Evolutionary conservation across 2,113 vertebrate species (phyloP).

Genomic region (Plectropomus leopardus): DNA sequence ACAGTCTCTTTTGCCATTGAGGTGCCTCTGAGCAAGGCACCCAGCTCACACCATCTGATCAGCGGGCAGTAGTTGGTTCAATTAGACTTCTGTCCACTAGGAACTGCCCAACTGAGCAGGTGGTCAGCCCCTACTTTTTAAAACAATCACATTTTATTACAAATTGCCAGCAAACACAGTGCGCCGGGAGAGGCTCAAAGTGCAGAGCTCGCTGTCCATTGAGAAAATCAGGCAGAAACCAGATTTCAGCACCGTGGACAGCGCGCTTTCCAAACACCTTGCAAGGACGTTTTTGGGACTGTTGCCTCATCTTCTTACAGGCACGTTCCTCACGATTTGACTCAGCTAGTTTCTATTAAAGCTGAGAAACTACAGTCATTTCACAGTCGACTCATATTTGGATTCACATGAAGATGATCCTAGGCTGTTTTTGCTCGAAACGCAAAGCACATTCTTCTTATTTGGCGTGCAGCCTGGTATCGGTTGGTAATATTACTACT

Average conservation of each 20-base stretch:
- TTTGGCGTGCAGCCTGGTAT: not conserved
- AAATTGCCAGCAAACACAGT: not conserved
- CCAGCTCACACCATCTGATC: constrained; percentile 12
- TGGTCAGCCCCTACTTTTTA: no score
- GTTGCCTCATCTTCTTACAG: constrained; percentile 12
- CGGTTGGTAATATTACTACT: not conserved
- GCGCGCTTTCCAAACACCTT: constrained; percentile 57
- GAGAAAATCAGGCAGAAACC: constrained; percentile 43
- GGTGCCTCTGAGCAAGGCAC: constrained; percentile 64
- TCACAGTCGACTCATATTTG: not conserved
- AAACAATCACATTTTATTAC: not conserved
- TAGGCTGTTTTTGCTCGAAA: not conserved
- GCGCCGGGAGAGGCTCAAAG: not conserved
- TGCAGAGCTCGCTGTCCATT: constrained; percentile 29
- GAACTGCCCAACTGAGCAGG: not conserved
- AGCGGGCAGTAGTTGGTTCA: not conserved
- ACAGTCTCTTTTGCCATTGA: not conserved
- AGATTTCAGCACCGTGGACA: constrained; percentile 82
- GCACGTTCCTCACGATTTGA: constrained; percentile 24
- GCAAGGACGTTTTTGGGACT: constrained; percentile 48
- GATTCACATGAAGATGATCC: constrained; percentile 5
- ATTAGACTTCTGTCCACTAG: not conserved
- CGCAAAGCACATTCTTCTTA: not conserved
- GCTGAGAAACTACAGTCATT: not conserved
- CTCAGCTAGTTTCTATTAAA: constrained; percentile 2